These are phyloP conservation scores for Xestia sexstrigata DNA, from an alignment of 2,888 invertebrate genomes.

Conservation along the genomic window DNA sequence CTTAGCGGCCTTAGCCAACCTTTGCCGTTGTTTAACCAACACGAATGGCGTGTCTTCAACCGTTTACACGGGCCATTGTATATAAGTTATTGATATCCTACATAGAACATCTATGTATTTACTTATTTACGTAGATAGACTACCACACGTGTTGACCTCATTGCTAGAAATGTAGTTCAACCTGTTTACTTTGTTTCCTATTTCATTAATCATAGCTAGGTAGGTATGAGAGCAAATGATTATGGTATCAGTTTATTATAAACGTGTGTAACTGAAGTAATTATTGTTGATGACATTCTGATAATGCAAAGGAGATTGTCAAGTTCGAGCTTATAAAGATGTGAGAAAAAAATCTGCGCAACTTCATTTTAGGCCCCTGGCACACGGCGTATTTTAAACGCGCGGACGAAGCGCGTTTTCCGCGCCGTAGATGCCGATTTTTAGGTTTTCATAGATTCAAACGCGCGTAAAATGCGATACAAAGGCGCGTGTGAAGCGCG, in stretches of 20 bases:
- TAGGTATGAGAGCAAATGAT: conserved; percentile 19
- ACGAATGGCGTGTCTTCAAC: conserved; percentile 43
- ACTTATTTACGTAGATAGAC: conserved; percentile 45
- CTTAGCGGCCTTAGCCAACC: conserved; percentile 37
- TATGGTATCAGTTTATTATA: conserved; percentile 31
- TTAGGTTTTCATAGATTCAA: too few relatives aligned
- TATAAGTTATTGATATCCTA: conserved; percentile 39
- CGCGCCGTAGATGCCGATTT: too few relatives aligned
- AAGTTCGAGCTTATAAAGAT: not conserved
- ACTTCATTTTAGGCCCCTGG: not conserved
- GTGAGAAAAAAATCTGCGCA: not conserved
- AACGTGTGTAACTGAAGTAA: conserved; percentile 19
- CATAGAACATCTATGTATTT: conserved; percentile 28
- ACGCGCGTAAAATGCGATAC: too few relatives aligned
- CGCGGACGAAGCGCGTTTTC: too few relatives aligned
- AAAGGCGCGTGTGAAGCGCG: too few relatives aligned
- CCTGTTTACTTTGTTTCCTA: conserved; percentile 51
- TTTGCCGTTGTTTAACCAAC: conserved; percentile 28
- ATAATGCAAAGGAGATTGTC: conserved; percentile 6
- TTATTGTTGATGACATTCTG: conserved; percentile 25
- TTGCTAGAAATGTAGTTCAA: conserved; percentile 42
- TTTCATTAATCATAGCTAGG: conserved; percentile 36
- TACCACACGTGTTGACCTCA: conserved; percentile 54
- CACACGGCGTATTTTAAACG: too few relatives aligned
- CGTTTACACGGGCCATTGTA: conserved; percentile 31